Evolutionary conservation across 1,140 invertebrate genomes (phyloP), one percentile per base, ranked within the genome.

Genomic region (Drosophila bocki): DNA sequence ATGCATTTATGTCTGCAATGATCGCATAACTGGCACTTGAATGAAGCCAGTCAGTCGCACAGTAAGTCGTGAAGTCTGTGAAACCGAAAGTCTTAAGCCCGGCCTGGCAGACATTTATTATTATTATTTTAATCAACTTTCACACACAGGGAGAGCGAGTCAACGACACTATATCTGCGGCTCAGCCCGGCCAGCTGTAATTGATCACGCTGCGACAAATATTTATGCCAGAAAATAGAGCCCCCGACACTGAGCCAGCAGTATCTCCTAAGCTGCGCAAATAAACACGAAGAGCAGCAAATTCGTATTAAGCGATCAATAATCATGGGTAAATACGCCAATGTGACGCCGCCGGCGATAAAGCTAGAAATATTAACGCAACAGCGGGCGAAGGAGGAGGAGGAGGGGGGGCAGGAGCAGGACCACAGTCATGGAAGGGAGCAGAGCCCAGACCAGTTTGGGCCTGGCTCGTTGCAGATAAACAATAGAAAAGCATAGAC

Each of bases 241-340:
- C 11, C 61, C 26, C 32, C 64, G 47, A 47, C 42, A 37, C 51
- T 37, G 51, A 76, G 72, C 37, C 63, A 75, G 78, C 78, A 60
- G 48, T 86, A 79, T 82, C 82, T 71, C 50, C 44, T 78, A 65
- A 85, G 82, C 82, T 79, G 65, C 65, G 65, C 78, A 86, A 86
- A 85, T 75, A 85, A 85, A 82, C 78, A 77, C 59, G 32, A 59
- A 59, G 33, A 51, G 60, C 53, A 51, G 45, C 42, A 84, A 87
- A 81, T 85, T 82, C 75, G 71, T 90, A 90, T 90, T 90, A 91
- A 90, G 85, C 85, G 82, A 90, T 90, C 85, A 90, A 90, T 85
- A 90, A 90, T 85, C 86, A 80, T 82, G 78, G 78, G 85, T 84
- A 90, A 90, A 90, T 90, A 79, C 78, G 84, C 47, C 84, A 88